phyloP scores from a whole-genome alignment of 1,140 invertebrate genomes.

The Zaprionus vittiger region DNA sequence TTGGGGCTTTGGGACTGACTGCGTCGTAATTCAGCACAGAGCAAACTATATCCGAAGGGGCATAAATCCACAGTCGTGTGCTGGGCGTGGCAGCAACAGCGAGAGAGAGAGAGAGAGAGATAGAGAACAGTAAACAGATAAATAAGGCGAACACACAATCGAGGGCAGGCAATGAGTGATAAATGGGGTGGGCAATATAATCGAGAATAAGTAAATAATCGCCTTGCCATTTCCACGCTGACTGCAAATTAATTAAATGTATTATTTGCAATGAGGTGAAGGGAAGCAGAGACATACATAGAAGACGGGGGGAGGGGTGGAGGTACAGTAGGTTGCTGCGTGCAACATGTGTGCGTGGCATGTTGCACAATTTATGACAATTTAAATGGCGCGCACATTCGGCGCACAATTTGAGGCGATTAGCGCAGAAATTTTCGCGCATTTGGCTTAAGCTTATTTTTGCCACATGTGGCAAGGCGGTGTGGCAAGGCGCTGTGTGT shows the following conservation, averaged over 20 bases:
- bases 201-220: constrained; percentile 72
- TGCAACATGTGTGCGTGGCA: constrained; percentile 44
- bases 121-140: constrained; percentile 13
- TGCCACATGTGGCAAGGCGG: constrained; percentile 25
- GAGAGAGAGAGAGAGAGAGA: neutral
- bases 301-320: neutral
- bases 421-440: constrained; percentile 75
- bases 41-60: constrained; percentile 13
- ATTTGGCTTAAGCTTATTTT: constrained; percentile 61
- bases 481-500: neutral
- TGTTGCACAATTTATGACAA: constrained; percentile 80
- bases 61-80: constrained; percentile 6
- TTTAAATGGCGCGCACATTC: constrained; percentile 81
- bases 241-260: constrained; percentile 71
- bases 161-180: constrained; percentile 48
- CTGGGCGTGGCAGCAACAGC: constrained; percentile 27
- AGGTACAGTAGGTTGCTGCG: no score
- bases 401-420: constrained; percentile 76
- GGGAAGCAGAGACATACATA: no score
- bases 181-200: constrained; percentile 62
- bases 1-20: neutral
- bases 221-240: constrained; percentile 58
- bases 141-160: constrained; percentile 42
- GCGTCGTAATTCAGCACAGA: neutral
- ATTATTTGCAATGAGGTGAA: neutral